Conservation (phyloP, 2,113 vertebrate species). For the Strigops habroptila region DNA sequence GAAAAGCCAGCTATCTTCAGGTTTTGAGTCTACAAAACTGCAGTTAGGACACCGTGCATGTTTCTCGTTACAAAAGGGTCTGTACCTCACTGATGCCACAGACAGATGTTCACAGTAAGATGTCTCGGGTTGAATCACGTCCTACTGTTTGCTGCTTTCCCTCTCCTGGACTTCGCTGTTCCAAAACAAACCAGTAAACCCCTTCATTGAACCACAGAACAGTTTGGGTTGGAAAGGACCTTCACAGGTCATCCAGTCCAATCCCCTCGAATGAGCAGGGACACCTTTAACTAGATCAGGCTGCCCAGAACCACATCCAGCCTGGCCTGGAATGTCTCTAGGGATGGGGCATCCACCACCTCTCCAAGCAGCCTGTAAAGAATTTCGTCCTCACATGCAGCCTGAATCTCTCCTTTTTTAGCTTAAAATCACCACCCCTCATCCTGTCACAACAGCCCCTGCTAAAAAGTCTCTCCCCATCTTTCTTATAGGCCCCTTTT, state of each 20-base stretch:
- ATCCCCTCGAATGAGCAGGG: background rate
- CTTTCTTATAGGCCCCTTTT: background rate
- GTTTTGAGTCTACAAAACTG: background rate
- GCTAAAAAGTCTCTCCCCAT: background rate
- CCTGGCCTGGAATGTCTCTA: background rate
- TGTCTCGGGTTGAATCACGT: background rate
- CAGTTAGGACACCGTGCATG: fast-evolving
- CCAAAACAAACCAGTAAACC: background rate
- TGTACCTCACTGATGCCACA: background rate
- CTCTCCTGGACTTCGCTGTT: background rate
- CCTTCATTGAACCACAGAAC: background rate
- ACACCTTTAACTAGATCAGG: background rate
- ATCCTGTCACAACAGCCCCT: too few species aligned
- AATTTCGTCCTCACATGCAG: background rate
- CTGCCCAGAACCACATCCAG: background rate
- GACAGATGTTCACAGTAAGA: background rate
- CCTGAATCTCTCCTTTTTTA: background rate
- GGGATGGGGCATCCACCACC: background rate
- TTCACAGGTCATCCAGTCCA: background rate
- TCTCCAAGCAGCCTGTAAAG: background rate
- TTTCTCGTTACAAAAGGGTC: background rate
- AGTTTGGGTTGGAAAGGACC: background rate
- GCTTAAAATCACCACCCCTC: background rate
- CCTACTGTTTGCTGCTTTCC: background rate
- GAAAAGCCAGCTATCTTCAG: background rate